Percentiles rank a stretch among this genome's conserved stretches.
These are phyloP conservation scores for Poecilia gillii DNA, from an alignment of 2,797 vertebrate species.

Conservation along the genomic window DNA sequence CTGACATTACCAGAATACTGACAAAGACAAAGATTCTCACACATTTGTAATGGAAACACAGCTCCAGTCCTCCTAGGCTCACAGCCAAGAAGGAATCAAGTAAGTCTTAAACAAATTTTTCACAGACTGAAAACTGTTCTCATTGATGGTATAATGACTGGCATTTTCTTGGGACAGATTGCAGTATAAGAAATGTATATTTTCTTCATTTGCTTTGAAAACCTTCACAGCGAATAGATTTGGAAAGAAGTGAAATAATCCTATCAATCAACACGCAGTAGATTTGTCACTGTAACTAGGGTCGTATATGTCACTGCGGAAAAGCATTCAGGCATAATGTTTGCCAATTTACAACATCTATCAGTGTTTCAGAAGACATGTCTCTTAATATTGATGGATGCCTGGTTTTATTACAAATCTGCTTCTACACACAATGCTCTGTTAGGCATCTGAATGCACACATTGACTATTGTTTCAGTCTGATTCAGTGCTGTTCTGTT, in stretches of 20 bases:
- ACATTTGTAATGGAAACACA: no score
- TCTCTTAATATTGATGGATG: slow-evolving; percentile 30
- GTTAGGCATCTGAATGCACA: slow-evolving; percentile 7
- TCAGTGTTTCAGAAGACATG: slow-evolving; percentile 35
- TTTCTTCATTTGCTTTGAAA: not conserved
- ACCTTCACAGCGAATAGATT: not conserved
- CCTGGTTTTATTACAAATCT: slow-evolving; percentile 29
- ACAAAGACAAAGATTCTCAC: no score
- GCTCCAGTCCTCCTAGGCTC: not conserved
- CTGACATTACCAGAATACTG: no score
- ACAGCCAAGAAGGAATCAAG: not conserved
- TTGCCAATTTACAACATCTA: slow-evolving; percentile 32
- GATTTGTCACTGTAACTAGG: slow-evolving; percentile 5
- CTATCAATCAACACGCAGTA: slow-evolving; percentile 3
- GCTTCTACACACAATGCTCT: slow-evolving; percentile 1
- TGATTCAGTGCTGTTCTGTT: slow-evolving; percentile 10
- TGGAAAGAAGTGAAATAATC: not conserved
- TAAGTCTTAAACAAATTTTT: not conserved
- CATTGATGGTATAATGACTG: not conserved
- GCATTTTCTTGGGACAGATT: not conserved
- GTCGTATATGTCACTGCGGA: slow-evolving; percentile 25
- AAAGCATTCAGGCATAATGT: slow-evolving; percentile 20
- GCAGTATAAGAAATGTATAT: not conserved
- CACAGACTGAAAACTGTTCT: not conserved
- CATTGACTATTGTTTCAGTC: slow-evolving; percentile 13